These are phyloP conservation scores for Microplitis manilae DNA, from an alignment of 2,888 invertebrate genomes.

Conservation along the genomic window DNA sequence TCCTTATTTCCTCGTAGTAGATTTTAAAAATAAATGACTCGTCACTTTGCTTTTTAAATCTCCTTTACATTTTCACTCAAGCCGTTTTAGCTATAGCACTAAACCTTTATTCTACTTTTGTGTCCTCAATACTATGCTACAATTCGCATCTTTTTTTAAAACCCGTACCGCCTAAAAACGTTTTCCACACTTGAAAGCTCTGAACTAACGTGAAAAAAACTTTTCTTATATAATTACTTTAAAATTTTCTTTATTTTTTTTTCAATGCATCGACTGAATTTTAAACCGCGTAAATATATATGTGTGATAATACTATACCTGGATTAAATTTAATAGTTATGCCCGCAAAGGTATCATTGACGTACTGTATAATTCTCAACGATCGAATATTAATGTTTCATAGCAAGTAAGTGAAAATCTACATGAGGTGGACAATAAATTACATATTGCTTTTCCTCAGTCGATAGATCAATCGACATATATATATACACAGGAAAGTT, in stretches of 20 bases:
- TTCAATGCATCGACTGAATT: not conserved
- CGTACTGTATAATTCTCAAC: slow-evolving; percentile 46
- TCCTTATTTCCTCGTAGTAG: slow-evolving; percentile 34
- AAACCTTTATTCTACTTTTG: not conserved
- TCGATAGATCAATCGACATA: not conserved
- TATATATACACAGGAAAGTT: not conserved
- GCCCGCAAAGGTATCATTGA: slow-evolving; percentile 29
- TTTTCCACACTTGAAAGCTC: not conserved
- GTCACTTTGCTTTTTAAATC: slow-evolving; percentile 13
- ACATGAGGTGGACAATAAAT: slow-evolving; percentile 26
- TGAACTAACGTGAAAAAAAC: no score
- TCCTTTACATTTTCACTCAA: not conserved
- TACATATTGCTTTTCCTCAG: not conserved
- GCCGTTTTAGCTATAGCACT: not conserved
- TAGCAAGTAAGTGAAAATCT: slow-evolving; percentile 54
- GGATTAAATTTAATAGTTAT: not conserved
- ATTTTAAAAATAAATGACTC: not conserved
- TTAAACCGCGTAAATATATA: slow-evolving; percentile 7
- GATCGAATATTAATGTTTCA: slow-evolving; percentile 63
- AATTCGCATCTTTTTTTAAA: not conserved
- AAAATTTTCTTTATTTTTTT: no score
- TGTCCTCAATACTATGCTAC: slow-evolving; percentile 22
- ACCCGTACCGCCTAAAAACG: not conserved
- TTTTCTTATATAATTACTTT: no score
- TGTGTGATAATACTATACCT: not conserved